Percentiles rank a stretch among this genome's conserved stretches.
Conservation (phyloP, 2,888 invertebrate species). For the Cheilosia variabilis region DNA sequence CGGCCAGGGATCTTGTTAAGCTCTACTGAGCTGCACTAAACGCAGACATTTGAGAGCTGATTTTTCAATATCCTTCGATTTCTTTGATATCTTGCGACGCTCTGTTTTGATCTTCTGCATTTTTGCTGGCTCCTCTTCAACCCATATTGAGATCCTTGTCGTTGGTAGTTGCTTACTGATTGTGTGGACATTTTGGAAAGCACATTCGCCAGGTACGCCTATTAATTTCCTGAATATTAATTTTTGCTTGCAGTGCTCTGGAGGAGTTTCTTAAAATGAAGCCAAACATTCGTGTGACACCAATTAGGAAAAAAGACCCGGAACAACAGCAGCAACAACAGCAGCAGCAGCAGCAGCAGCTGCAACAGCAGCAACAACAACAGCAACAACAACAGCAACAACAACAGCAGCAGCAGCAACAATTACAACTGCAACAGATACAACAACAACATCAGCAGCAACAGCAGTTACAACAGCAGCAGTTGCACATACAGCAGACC, state of each 20-base stretch:
- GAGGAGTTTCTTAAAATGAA: conserved; percentile 83
- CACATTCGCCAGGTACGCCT: too few species aligned
- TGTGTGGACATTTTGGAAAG: too few species aligned
- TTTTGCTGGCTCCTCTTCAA: too few species aligned
- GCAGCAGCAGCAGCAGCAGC: conserved; percentile 79
- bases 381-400: conserved; percentile 78
- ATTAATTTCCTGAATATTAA: not conserved
- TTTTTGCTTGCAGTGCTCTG: conserved; percentile 78
- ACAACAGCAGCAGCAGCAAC: conserved; percentile 74
- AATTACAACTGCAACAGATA: conserved; percentile 77
- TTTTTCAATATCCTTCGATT: too few species aligned
- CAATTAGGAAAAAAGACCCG: conserved; percentile 76
- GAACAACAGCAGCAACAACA: conserved; percentile 76
- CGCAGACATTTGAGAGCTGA: too few species aligned
- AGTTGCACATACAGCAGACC: conserved; percentile 76
- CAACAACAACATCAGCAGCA: conserved; percentile 79
- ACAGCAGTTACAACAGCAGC: conserved; percentile 78
- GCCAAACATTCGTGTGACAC: conserved; percentile 83
- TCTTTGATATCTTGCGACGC: too few species aligned
- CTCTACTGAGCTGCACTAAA: too few species aligned
- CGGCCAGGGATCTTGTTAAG: too few species aligned
- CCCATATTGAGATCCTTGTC: too few species aligned
- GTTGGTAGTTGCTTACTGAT: too few species aligned
- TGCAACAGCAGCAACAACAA: conserved; percentile 79
- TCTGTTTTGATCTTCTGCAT: too few species aligned